A percentile compares a stretch with the other conserved stretches of the same genome.
phyloP scores from a whole-genome alignment of 2,888 invertebrate genomes.

The Parnassius apollo region DNA sequence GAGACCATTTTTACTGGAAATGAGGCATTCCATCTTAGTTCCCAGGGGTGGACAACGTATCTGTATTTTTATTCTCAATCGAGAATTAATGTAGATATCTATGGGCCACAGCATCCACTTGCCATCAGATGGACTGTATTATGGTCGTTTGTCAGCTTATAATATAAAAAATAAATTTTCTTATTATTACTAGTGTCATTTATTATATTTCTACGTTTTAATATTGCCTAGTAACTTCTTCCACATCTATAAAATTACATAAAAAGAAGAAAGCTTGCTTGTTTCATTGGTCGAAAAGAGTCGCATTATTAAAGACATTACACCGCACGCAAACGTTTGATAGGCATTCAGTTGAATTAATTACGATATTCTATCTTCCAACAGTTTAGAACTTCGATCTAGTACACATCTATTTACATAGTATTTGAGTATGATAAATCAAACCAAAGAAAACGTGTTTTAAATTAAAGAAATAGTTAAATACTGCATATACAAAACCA shows the following conservation, averaged over 20 bases:
- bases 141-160: no score
- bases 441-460: no score
- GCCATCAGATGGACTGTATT: no score
- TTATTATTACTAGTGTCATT: not conserved
- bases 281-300: slow-evolving; percentile 22
- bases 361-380: slow-evolving; percentile 16
- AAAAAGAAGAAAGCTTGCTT: slow-evolving; percentile 19
- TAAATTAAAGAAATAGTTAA: no score
- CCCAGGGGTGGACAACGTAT: no score
- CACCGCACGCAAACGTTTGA: slow-evolving; percentile 30
- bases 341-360: slow-evolving; percentile 30
- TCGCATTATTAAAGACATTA: slow-evolving; percentile 32
- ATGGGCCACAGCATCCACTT: no score
- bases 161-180: not conserved
- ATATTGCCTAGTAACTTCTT: not conserved
- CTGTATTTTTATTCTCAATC: no score
- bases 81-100: no score
- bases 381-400: slow-evolving; percentile 1
- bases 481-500: not conserved
- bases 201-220: not conserved
- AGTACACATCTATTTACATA: not conserved
- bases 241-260: slow-evolving; percentile 1
- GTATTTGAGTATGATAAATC: not conserved
- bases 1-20: no score
- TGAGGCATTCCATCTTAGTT: no score